Conservation (phyloP, 2,888 invertebrate genomes). For the Stratiomys singularior region DNA sequence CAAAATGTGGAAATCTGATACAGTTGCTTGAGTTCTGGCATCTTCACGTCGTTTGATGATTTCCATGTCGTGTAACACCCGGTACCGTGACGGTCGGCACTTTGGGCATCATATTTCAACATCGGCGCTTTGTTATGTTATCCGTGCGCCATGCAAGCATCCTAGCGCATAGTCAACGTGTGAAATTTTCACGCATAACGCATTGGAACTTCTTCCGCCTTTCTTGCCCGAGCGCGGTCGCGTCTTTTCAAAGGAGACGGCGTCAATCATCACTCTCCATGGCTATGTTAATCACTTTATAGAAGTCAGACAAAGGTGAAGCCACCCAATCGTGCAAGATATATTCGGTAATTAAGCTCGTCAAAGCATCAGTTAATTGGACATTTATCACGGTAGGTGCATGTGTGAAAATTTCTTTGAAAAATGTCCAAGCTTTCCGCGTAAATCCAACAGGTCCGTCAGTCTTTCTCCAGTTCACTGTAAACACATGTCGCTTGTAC, state of each 20-base stretch:
- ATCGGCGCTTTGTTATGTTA: slow-evolving; percentile 49
- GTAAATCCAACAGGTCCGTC: slow-evolving; percentile 14
- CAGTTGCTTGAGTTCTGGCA: slow-evolving; percentile 14
- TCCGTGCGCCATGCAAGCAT: slow-evolving; percentile 19
- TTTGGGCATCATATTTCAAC: slow-evolving; percentile 48
- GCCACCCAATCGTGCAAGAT: slow-evolving; percentile 22
- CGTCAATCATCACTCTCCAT: slow-evolving; percentile 2
- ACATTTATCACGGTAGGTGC: slow-evolving; percentile 2
- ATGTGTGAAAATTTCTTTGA: slow-evolving; percentile 22
- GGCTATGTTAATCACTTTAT: neutral
- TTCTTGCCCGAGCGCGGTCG: neutral
- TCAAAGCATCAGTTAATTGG: slow-evolving; percentile 27
- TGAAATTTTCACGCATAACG: slow-evolving; percentile 14
- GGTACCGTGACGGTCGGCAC: slow-evolving; percentile 41
- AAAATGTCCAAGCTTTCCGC: neutral
- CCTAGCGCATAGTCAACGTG: slow-evolving; percentile 8
- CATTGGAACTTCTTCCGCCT: neutral
- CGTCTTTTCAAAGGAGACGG: neutral
- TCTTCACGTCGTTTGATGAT: slow-evolving; percentile 24
- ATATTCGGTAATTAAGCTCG: slow-evolving; percentile 14
- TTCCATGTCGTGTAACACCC: slow-evolving; percentile 28
- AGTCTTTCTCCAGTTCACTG: too few species aligned
- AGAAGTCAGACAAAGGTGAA: slow-evolving; percentile 11
- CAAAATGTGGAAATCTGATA: slow-evolving; percentile 43
- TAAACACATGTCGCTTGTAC: neutral